phyloP scores from a whole-genome alignment of 2,797 vertebrate genomes.

The Florisuga fusca region DNA sequence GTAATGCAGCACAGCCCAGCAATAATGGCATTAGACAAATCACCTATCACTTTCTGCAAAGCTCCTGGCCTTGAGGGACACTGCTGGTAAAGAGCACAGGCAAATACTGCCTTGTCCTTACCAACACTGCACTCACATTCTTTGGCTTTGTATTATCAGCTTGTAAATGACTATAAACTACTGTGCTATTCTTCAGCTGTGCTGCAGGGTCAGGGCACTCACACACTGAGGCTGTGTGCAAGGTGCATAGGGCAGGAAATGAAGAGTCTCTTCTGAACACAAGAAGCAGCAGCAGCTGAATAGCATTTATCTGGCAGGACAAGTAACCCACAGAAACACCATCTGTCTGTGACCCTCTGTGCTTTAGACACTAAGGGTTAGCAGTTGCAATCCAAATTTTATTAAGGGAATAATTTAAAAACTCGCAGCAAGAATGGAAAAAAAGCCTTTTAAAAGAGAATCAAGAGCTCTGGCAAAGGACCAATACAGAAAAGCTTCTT shows the following conservation, averaged over 20 bases:
- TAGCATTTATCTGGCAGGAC: background rate
- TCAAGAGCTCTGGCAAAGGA: background rate
- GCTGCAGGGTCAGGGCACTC: background rate
- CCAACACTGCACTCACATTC: background rate
- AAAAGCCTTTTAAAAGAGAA: background rate
- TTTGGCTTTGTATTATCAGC: background rate
- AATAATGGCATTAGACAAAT: slow-evolving; percentile 34
- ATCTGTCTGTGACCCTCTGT: background rate
- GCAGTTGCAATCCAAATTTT: background rate
- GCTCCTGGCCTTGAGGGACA: slow-evolving; percentile 29
- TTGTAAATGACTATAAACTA: background rate
- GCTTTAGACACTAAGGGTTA: background rate
- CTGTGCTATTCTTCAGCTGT: background rate
- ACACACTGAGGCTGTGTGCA: background rate
- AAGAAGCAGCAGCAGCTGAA: background rate
- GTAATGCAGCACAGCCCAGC: background rate
- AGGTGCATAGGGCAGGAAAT: background rate
- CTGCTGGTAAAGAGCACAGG: background rate
- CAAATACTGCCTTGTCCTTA: slow-evolving; percentile 3
- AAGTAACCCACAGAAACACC: background rate
- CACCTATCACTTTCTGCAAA: background rate
- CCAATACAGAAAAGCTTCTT: background rate
- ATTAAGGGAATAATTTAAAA: background rate
- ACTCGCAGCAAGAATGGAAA: background rate
- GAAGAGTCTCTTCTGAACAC: background rate